A percentile compares a stretch with the other conserved stretches of the same genome.
Evolutionary conservation across 2,888 invertebrate genomes (phyloP).

Genomic region (Notocelia uddmanniana): DNA sequence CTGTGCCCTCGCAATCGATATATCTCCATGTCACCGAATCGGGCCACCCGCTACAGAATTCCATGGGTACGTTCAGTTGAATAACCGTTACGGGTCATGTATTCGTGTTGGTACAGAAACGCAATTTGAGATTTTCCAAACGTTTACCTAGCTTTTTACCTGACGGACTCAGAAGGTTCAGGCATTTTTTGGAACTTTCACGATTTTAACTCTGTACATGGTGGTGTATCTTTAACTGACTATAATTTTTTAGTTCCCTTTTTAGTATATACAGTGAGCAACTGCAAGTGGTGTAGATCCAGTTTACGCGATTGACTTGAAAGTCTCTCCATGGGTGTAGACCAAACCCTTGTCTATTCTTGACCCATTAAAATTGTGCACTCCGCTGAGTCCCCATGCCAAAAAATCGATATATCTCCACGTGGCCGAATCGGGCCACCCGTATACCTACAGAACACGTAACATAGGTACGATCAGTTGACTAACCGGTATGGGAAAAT

Average conservation of each 20-base stretch:
- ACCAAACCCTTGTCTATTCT: not conserved
- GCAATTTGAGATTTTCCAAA: too few species aligned
- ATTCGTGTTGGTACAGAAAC: too few species aligned
- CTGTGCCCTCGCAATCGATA: slow-evolving; percentile 12
- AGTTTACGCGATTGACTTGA: too few species aligned
- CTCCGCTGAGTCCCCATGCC: not conserved
- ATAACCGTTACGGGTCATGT: too few species aligned
- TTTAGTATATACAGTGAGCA: too few species aligned
- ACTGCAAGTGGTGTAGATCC: too few species aligned
- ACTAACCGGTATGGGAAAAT: not conserved
- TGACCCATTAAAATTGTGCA: slow-evolving; percentile 10
- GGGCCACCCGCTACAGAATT: not conserved
- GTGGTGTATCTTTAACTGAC: too few species aligned
- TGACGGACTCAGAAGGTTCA: too few species aligned
- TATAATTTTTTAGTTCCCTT: too few species aligned
- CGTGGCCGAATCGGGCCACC: not conserved
- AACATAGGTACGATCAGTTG: not conserved
- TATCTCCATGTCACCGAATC: not conserved
- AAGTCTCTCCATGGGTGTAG: not conserved
- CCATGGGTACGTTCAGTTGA: not conserved
- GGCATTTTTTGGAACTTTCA: too few species aligned
- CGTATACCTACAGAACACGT: not conserved
- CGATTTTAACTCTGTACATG: too few species aligned
- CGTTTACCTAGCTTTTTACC: too few species aligned
- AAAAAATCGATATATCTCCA: slow-evolving; percentile 24